A percentile compares a stretch with the other conserved stretches of the same genome.
These are phyloP conservation scores for Enteromius afrohamiltoni DNA, from an alignment of 2,797 vertebrate genomes.

Conservation along the genomic window DNA sequence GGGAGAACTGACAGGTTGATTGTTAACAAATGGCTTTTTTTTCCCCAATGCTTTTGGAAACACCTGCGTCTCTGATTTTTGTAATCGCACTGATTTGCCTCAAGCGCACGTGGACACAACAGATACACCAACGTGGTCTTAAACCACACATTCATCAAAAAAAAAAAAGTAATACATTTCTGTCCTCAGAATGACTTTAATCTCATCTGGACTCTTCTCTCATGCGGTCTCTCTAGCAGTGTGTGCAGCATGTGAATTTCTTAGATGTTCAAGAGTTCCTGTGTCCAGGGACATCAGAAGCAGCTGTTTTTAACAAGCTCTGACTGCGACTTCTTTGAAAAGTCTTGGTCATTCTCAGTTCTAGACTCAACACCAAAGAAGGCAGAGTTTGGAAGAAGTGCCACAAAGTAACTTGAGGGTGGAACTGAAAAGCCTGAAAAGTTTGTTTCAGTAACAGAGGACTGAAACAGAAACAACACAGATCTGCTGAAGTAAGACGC, in stretches of 20 bases:
- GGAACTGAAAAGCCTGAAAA: constrained; percentile 4
- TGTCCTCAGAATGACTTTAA: constrained; percentile 20
- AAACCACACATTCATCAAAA: constrained; percentile 20
- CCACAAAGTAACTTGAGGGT: neutral
- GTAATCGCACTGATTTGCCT: neutral
- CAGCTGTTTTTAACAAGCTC: constrained; percentile 26
- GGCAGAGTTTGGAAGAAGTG: neutral
- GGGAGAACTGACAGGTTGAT: constrained; percentile 24
- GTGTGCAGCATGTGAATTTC: neutral
- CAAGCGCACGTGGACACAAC: constrained; percentile 1
- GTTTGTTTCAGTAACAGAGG: constrained; percentile 1
- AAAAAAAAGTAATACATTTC: neutral
- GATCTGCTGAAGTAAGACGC: neutral
- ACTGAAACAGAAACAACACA: neutral
- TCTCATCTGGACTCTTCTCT: constrained; percentile 18
- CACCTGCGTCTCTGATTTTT: constrained; percentile 11
- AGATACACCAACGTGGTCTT: neutral
- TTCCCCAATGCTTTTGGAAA: constrained; percentile 38
- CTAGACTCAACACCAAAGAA: neutral
- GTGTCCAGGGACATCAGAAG: constrained; percentile 35
- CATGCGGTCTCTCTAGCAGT: neutral
- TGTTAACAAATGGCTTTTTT: constrained; percentile 30
- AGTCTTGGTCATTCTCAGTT: constrained; percentile 31
- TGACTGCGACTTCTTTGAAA: constrained; percentile 12
- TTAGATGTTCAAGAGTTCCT: constrained; percentile 35